Percentiles rank a stretch among this genome's conserved stretches.
phyloP scores from a whole-genome alignment of 2,113 vertebrate species.

The Pituophis catenifer region DNA sequence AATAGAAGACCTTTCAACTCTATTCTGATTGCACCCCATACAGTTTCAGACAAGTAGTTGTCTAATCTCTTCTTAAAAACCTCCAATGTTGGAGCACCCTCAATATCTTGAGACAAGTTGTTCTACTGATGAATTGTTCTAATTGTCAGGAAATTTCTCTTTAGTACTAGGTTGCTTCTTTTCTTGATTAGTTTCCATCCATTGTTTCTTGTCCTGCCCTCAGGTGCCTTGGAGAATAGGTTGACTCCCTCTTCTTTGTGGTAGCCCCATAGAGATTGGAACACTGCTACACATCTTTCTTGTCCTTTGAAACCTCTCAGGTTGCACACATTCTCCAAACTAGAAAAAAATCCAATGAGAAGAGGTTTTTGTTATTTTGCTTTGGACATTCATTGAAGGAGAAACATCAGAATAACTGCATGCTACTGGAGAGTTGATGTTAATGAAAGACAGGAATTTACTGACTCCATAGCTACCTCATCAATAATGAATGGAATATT shows the following conservation, averaged over 20 bases:
- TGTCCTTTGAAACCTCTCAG: background rate
- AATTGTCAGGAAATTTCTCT: background rate
- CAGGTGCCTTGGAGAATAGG: background rate
- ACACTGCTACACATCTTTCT: background rate
- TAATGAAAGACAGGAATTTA: background rate
- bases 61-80: background rate
- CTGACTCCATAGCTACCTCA: background rate
- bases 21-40: background rate
- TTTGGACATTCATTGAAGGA: background rate
- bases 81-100: background rate
- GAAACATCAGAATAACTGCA: background rate
- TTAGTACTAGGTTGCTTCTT: background rate
- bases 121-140: background rate
- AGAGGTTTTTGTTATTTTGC: background rate
- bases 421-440: background rate
- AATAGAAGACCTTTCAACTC: no score
- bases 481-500: background rate
- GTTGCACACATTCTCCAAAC: background rate
- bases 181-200: background rate
- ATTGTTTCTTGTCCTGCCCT: background rate
- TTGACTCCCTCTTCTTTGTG: background rate
- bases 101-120: background rate
- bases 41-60: background rate
- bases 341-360: background rate
- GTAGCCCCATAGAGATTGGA: background rate